Conservation (phyloP, 1,140 invertebrate species). For the Drosophila tani region DNA sequence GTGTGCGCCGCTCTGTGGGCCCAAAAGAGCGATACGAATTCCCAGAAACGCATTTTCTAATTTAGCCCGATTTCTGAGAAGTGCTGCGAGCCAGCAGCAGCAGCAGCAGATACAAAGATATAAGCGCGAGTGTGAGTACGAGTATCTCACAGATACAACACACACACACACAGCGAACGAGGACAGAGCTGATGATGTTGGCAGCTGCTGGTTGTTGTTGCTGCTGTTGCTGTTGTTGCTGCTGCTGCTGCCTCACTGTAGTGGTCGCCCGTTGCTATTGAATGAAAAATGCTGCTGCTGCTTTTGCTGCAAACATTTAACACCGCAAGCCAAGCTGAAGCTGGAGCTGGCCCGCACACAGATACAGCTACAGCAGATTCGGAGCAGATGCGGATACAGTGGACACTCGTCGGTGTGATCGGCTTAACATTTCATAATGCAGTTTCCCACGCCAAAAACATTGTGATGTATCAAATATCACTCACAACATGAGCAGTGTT, state of each 20-base stretch:
- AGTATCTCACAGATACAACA: conserved; percentile 32
- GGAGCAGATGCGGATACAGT: conserved; percentile 50
- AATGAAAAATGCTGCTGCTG: conserved; percentile 71
- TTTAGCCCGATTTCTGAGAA: conserved; percentile 85
- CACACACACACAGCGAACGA: conserved; percentile 46
- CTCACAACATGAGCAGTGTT: conserved; percentile 1
- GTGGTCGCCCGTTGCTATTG: conserved; percentile 58
- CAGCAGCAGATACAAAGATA: conserved; percentile 45
- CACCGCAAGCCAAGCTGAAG: conserved; percentile 74
- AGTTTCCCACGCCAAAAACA: conserved; percentile 5
- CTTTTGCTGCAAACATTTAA: conserved; percentile 77
- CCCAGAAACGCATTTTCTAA: conserved; percentile 85
- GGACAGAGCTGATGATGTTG: conserved; percentile 63
- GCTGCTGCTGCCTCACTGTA: conserved; percentile 26
- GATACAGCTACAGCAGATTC: conserved; percentile 32
- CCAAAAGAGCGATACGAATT: conserved; percentile 82
- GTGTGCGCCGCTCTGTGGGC: conserved; percentile 54
- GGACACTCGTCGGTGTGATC: conserved; percentile 11
- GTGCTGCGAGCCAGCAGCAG: conserved; percentile 60
- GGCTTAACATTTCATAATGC: conserved; percentile 6
- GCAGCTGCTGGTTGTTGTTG: conserved; percentile 58
- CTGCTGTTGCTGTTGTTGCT: conserved; percentile 50
- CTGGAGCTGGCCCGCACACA: conserved; percentile 71
- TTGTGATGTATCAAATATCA: background rate
- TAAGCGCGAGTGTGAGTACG: conserved; percentile 14